Evolutionary conservation across 1,140 invertebrate genomes (phyloP).

Genomic region (Goniozus legneri): DNA sequence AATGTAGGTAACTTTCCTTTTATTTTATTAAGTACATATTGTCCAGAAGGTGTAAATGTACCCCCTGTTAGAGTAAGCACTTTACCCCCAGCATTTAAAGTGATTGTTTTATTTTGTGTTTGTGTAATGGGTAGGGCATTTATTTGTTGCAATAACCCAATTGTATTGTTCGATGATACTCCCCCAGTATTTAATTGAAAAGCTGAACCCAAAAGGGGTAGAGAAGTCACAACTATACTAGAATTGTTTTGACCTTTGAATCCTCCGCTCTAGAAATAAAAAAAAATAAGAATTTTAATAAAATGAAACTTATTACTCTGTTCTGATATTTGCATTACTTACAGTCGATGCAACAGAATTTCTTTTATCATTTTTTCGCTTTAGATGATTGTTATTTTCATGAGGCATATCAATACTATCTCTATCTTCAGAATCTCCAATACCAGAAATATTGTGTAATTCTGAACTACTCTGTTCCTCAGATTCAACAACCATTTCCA

Average conservation of each 20-base stretch:
- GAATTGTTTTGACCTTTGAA: slow-evolving; percentile 3
- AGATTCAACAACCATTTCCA: slow-evolving; percentile 37
- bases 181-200: slow-evolving; percentile 22
- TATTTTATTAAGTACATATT: slow-evolving; percentile 32
- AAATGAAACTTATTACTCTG: too few species aligned
- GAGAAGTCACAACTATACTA: slow-evolving; percentile 7
- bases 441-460: slow-evolving; percentile 5
- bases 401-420: too few species aligned
- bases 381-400: too few species aligned
- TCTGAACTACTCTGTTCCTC: slow-evolving; percentile 25
- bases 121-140: slow-evolving; percentile 20
- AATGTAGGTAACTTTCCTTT: slow-evolving; percentile 31
- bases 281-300: too few species aligned
- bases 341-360: too few species aligned
- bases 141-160: slow-evolving; percentile 12
- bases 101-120: slow-evolving; percentile 26
- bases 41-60: slow-evolving; percentile 23
- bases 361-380: too few species aligned
- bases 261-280: too few species aligned
- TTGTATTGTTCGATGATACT: slow-evolving; percentile 2
- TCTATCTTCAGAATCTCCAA: slow-evolving; percentile 14
- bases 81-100: slow-evolving; percentile 28
- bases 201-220: slow-evolving; percentile 14
- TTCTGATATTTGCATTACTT: too few species aligned
- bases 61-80: slow-evolving; percentile 32